These are phyloP conservation scores for Manis javanica DNA, from an alignment of 2,797 vertebrate genomes.

Conservation along the genomic window DNA sequence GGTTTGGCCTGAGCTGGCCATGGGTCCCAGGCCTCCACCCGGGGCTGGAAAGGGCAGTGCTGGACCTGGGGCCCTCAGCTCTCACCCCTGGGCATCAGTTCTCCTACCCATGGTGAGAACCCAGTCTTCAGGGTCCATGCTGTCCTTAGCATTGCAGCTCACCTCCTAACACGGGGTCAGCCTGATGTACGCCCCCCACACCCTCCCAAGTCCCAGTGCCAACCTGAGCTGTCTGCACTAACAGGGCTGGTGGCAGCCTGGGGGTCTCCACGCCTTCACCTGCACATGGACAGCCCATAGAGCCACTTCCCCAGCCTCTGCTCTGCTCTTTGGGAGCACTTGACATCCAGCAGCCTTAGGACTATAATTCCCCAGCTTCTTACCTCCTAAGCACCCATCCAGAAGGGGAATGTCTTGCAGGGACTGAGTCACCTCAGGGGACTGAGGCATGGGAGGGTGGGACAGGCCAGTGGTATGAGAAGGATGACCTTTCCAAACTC, in stretches of 20 bases:
- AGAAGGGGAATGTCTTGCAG: background rate
- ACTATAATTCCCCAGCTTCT: background rate
- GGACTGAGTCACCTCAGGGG: too few species aligned
- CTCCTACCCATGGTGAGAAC: background rate
- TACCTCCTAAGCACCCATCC: background rate
- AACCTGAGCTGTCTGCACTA: background rate
- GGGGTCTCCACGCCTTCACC: background rate
- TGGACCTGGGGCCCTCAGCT: background rate
- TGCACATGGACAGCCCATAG: fast-evolving
- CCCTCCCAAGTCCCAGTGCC: background rate
- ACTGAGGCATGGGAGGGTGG: background rate
- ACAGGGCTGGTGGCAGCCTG: background rate
- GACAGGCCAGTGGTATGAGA: background rate
- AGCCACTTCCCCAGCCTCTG: background rate
- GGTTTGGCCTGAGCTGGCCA: too few species aligned
- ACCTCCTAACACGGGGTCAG: background rate
- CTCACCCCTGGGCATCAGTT: background rate
- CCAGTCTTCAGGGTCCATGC: background rate
- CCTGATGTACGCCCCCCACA: background rate
- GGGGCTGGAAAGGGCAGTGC: background rate
- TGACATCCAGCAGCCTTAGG: background rate
- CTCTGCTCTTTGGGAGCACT: background rate
- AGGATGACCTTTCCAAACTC: background rate
- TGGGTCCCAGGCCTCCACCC: too few species aligned
- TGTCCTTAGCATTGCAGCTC: background rate